Evolutionary conservation across 2,113 vertebrate species (phyloP).

Genomic region (Chamaetylas fuelleborni): DNA sequence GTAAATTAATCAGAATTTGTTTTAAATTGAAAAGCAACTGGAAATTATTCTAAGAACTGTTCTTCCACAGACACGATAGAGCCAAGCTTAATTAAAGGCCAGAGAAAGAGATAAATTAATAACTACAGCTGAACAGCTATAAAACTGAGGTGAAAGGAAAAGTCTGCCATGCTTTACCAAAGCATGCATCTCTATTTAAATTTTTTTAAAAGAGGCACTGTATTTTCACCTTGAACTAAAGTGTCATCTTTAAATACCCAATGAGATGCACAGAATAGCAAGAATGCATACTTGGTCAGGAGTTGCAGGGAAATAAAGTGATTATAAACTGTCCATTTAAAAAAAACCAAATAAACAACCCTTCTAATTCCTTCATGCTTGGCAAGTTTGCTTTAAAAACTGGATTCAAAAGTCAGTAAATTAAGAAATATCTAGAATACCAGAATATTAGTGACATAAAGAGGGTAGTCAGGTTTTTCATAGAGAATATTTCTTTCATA

Average conservation of each 20-base stretch:
- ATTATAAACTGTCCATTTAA: background rate
- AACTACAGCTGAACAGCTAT: background rate
- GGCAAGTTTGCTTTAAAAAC: background rate
- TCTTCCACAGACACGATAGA: slow-evolving; percentile 15
- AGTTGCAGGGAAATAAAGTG: background rate
- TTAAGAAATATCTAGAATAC: background rate
- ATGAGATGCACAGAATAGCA: background rate
- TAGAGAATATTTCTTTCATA: background rate
- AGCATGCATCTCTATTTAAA: background rate
- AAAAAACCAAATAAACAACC: background rate
- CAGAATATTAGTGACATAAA: background rate
- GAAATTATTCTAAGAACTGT: slow-evolving; percentile 58
- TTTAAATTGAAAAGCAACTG: slow-evolving; percentile 40
- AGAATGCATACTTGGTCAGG: background rate
- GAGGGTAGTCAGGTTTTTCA: background rate
- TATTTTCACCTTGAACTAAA: background rate
- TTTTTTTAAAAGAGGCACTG: background rate
- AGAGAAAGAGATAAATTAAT: slow-evolving; percentile 54
- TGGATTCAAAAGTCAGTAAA: background rate
- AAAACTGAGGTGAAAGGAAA: background rate
- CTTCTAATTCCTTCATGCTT: background rate
- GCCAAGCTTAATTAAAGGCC: slow-evolving; percentile 49
- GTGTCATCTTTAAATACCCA: background rate
- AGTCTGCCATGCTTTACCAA: background rate
- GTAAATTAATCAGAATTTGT: slow-evolving; percentile 51